Evolutionary conservation across 2,113 vertebrate species (phyloP).

Genomic region (Calypte anna): DNA sequence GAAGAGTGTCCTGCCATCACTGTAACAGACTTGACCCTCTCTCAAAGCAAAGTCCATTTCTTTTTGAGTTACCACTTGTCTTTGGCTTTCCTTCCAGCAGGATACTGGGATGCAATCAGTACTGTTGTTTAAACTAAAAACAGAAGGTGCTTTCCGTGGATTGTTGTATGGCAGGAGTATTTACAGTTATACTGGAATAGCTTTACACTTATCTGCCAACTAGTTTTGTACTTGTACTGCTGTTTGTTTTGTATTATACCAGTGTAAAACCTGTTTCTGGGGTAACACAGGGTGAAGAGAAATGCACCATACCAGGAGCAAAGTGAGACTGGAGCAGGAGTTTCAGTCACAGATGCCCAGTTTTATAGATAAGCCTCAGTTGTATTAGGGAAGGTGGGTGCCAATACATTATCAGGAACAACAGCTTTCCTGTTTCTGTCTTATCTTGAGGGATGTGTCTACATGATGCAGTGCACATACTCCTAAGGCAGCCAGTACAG

Average conservation of each 20-base stretch:
- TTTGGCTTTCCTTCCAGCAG: constrained; percentile 55
- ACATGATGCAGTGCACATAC: background rate
- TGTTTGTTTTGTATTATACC: background rate
- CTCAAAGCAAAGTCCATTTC: constrained; percentile 52
- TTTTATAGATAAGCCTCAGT: background rate
- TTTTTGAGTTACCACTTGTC: constrained; percentile 38
- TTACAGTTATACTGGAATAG: background rate
- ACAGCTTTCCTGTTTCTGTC: constrained; percentile 25
- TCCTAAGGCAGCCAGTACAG: background rate
- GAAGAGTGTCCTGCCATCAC: background rate
- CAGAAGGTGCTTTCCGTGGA: background rate
- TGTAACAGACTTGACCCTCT: background rate
- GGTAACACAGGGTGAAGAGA: background rate
- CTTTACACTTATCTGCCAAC: background rate
- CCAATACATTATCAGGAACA: background rate
- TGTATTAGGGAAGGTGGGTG: background rate
- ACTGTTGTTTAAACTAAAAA: background rate
- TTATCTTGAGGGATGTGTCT: background rate
- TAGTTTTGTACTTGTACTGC: background rate
- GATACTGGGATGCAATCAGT: constrained; percentile 14
- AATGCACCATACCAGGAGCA: background rate
- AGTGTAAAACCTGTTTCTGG: background rate
- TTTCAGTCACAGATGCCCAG: background rate
- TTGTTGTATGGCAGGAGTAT: background rate
- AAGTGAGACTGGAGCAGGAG: background rate